A percentile compares a stretch with the other conserved stretches of the same genome.
phyloP scores from a whole-genome alignment of 2,888 invertebrate genomes.

The Cheilosia urbana region DNA sequence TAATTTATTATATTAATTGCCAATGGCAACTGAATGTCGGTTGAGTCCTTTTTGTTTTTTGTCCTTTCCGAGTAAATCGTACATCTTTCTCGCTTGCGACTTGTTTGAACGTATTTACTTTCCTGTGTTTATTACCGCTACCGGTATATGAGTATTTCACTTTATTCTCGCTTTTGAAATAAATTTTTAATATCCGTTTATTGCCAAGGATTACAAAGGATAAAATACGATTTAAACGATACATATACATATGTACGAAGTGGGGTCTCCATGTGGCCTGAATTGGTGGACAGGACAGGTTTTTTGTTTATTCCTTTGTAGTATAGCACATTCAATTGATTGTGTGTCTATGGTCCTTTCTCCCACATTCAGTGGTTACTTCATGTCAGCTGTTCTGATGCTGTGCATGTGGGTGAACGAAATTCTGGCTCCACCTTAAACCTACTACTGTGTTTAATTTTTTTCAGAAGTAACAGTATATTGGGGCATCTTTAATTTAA shows the following conservation, averaged over 20 bases:
- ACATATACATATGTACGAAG: not conserved
- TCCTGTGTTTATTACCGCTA: slow-evolving; percentile 28
- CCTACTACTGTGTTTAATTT: not conserved
- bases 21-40: slow-evolving; percentile 14
- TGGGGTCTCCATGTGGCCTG: not conserved
- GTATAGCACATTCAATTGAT: slow-evolving; percentile 28
- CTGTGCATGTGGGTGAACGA: not conserved
- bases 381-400: slow-evolving; percentile 25
- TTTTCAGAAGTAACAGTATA: slow-evolving; percentile 37
- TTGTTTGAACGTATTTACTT: slow-evolving; percentile 20
- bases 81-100: not conserved
- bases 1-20: slow-evolving; percentile 71
- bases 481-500: slow-evolving; percentile 70
- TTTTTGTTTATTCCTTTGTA: slow-evolving; percentile 15
- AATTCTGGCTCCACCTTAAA: not conserved
- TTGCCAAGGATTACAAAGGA: slow-evolving; percentile 58
- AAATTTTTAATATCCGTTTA: slow-evolving; percentile 62
- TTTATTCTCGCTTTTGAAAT: slow-evolving; percentile 46
- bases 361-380: slow-evolving; percentile 33
- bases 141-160: slow-evolving; percentile 14
- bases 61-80: not conserved
- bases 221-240: slow-evolving; percentile 55
- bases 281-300: not conserved
- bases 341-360: slow-evolving; percentile 14
- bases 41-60: slow-evolving; percentile 1